Percentiles rank a stretch among this genome's conserved stretches.
Evolutionary conservation across 1,140 invertebrate genomes (phyloP).

Genomic region (Formica selysi): DNA sequence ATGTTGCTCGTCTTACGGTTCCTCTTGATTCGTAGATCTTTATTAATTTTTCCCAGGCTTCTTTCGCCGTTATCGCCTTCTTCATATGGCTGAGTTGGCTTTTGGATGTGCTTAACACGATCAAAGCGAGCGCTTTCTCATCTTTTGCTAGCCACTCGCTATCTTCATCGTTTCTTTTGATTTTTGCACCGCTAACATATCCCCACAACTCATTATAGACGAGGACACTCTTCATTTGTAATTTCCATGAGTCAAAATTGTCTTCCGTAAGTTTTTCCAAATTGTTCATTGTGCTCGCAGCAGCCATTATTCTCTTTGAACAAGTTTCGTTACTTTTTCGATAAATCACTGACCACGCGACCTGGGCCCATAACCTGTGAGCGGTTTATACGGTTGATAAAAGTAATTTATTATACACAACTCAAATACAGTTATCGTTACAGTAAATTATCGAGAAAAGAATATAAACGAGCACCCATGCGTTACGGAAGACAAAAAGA

Average conservation of each 20-base stretch:
- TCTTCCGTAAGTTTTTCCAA: not conserved
- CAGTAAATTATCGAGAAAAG: too few relatives aligned
- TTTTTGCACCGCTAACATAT: not conserved
- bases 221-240: constrained; percentile 17
- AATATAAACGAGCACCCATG: too few relatives aligned
- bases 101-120: not conserved
- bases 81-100: not conserved
- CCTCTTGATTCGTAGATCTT: not conserved
- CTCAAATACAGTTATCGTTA: too few relatives aligned
- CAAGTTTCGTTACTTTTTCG: not conserved
- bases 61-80: not conserved
- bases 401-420: too few relatives aligned
- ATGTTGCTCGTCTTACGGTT: not conserved
- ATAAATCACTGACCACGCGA: not conserved
- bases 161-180: not conserved
- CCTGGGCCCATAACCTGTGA: not conserved
- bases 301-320: not conserved
- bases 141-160: not conserved
- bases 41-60: not conserved
- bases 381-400: too few relatives aligned
- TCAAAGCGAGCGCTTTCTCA: constrained; percentile 19
- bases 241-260: constrained; percentile 18
- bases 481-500: too few relatives aligned
- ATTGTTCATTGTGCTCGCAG: not conserved
- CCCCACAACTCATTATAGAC: not conserved